Evolutionary conservation across 2,113 vertebrate genomes (phyloP), one percentile per base, ranked within the genome.

Genomic region (Gymnocephalus cernua): DNA sequence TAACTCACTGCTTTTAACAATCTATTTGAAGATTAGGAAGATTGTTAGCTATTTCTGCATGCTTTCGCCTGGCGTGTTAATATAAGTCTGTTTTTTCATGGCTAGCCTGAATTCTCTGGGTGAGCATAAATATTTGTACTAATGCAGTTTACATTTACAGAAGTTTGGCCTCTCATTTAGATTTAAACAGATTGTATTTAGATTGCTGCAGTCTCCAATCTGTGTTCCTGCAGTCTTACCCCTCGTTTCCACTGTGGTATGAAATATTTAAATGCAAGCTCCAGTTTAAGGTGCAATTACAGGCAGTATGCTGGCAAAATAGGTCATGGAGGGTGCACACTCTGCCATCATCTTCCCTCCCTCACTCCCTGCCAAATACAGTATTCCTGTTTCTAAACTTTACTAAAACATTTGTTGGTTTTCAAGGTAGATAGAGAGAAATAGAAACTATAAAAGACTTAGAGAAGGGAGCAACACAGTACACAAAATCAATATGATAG

Each of bases 241-340:
- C 10, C 9, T 11, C 0, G 10, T 41, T 41, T 41, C 21, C 18
- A 75, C 77, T 45, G 32, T 7, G 6, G 2, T 58, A 83, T 90
- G 35, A 84, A 93, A 90, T 90, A 91, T 93, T 91, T 82, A 91
- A 81, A 50, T 23, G 64, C 58, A 38, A 29, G 29, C 74, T 75
- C 69, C 50, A 41, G 82, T 70, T 86, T 27, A 78, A 84, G 74
- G 16, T 38, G 61, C 80, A 65, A 74, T 86, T 84, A 75, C 63
- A 77, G 64, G 19, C 77, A 50, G 77, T 32, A 25, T 77, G 59
- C 71, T 77, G 67, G 82, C 75, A 74, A 48, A 27, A 32, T 86
- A 84, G 89, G 87, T 91, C 85, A 72, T 4, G 16, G 44, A 72
- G 61, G 69, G 80, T 75, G 54, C 80, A 62, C 29, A 5, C 16